A percentile compares a stretch with the other conserved stretches of the same genome.
Evolutionary conservation across 2,888 invertebrate genomes (phyloP).

Genomic region (Hipparchia semele): DNA sequence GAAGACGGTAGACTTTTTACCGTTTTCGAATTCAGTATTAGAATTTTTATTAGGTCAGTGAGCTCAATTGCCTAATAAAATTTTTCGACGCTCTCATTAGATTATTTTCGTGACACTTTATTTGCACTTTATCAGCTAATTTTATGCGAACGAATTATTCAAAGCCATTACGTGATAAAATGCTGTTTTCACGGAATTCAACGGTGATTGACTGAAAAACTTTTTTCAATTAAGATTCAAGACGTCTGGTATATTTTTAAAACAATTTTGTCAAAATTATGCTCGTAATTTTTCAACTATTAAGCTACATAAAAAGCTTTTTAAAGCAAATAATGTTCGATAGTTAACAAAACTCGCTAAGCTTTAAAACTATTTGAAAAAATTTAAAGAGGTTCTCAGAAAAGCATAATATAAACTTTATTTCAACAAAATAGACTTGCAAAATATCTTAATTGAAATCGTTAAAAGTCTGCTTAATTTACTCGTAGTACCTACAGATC

Average conservation of each 20-base stretch:
- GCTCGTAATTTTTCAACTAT: too few relatives aligned
- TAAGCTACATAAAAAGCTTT: background rate
- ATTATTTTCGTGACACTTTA: conserved; percentile 1
- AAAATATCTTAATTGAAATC: too few relatives aligned
- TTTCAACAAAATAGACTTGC: too few relatives aligned
- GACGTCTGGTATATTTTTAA: background rate
- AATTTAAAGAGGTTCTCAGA: too few relatives aligned
- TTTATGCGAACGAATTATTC: conserved; percentile 4
- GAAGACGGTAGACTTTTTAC: conserved; percentile 23
- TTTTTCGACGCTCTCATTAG: conserved; percentile 26
- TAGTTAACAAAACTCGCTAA: too few relatives aligned
- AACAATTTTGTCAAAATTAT: background rate
- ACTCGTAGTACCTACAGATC: too few relatives aligned
- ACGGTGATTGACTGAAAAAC: background rate
- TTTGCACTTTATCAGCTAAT: conserved; percentile 5
- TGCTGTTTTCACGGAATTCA: background rate
- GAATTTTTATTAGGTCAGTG: conserved; percentile 37
- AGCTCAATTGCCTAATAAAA: conserved; percentile 34
- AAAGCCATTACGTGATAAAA: background rate
- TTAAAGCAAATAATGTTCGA: background rate
- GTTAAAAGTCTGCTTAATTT: too few relatives aligned
- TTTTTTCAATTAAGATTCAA: background rate
- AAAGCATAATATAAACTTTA: too few relatives aligned
- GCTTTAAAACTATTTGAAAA: too few relatives aligned
- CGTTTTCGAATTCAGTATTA: conserved; percentile 39